These are phyloP conservation scores for Neolamprologus variostigma DNA, from an alignment of 2,113 vertebrate species.

Conservation along the genomic window DNA sequence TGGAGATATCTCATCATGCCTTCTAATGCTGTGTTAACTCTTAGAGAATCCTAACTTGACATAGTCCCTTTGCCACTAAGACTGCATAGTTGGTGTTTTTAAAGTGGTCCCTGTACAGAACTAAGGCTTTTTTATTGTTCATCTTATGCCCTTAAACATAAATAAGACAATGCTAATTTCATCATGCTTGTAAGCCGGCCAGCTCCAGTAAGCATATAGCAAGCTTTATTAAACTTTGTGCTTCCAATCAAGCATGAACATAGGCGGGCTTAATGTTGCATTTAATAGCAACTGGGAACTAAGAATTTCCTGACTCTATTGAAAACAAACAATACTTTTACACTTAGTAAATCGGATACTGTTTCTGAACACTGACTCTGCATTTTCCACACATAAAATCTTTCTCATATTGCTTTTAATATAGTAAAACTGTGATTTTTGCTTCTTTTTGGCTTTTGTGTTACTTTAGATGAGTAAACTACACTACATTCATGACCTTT, in stretches of 20 bases:
- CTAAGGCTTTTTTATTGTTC: neutral
- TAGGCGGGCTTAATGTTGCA: neutral
- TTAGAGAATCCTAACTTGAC: neutral
- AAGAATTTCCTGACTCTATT: neutral
- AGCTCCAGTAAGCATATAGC: neutral
- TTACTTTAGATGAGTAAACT: neutral
- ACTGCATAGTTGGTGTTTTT: neutral
- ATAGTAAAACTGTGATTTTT: neutral
- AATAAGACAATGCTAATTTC: neutral
- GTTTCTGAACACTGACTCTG: neutral
- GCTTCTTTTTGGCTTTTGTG: neutral
- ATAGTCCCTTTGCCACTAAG: neutral
- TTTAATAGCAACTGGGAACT: neutral
- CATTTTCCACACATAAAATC: neutral
- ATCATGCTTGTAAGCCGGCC: neutral
- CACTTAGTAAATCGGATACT: neutral
- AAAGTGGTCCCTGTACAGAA: neutral
- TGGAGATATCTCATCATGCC: conserved; percentile 26
- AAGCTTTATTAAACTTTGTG: neutral
- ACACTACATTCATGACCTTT: neutral
- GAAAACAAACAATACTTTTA: neutral
- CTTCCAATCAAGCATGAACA: neutral
- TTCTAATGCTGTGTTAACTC: conserved; percentile 15
- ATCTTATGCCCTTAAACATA: neutral
- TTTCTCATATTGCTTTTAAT: neutral